Base-by-base conservation (phyloP, 1,140 invertebrate species). In the Procambarus clarkii region DNA sequence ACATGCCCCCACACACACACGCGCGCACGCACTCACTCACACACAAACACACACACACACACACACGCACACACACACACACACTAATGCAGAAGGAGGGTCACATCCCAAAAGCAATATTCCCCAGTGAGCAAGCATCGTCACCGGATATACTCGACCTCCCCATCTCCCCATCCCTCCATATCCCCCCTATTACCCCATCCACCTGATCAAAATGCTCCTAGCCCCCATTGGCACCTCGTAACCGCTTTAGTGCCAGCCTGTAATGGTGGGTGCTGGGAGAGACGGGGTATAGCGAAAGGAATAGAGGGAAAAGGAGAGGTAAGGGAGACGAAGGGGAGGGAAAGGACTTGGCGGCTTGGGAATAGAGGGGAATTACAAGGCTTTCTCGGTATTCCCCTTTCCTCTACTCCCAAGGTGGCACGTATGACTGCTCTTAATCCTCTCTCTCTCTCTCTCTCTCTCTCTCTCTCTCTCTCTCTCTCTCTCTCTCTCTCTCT, bases 121-220 rank as follows among this genome's bases (percentile, higher is more conserved):
- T 34, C n/a, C n/a, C 24, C 71, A 18, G 74, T 18, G 54, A 34
- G 78, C 86, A 79, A 69, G 76, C 86, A 88, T 88, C 77, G 69
- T 45, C 44, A 45, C 21, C 15, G 60, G 46, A 8, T 48, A 9
- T 60, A 44, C 81, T 84, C 58, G 24, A 0, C 24, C 80, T 54
- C 50, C 45, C 15, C 78, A 7, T 45, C 79, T 21, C 46, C 50
- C 45, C 50, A n/a, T 44, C 50, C 80, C 80, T 34, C 50, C 54
- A 44, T 54, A 15, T n/a, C n/a, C 71, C 34, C 78, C 77, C 34
- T 60, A 15, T 24, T 9, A 9, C 76, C 77, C 76, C 86, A 13
- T 79, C 58, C 76, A 79, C 86, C 86, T 88, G 86, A 88, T 88
- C 86, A 88, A 88, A 88, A 88, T 88, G 86, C 86, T 88, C 54